phyloP scores from a whole-genome alignment of 1,140 invertebrate species.

The Metaphire vulgaris region DNA sequence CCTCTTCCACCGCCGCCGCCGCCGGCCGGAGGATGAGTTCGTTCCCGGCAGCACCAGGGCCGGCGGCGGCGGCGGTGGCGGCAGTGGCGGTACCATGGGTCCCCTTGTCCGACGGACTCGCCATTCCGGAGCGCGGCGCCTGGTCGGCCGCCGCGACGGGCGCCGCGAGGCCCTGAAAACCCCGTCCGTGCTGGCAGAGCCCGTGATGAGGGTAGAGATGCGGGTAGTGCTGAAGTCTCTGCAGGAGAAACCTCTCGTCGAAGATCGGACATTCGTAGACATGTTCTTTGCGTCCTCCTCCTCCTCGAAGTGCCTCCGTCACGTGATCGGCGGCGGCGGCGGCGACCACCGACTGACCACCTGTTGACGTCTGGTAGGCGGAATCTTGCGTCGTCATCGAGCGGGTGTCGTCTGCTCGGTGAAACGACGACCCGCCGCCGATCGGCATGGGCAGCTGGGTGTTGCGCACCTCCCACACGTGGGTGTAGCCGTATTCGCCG shows the following conservation, averaged over 20 bases:
- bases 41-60: too few relatives aligned
- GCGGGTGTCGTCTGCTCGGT: background rate
- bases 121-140: background rate
- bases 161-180: too few relatives aligned
- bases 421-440: background rate
- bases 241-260: background rate
- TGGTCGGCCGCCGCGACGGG: background rate
- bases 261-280: background rate
- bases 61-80: too few relatives aligned
- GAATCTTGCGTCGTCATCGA: background rate
- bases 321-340: background rate
- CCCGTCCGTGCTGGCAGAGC: background rate
- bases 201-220: background rate
- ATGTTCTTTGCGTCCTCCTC: background rate
- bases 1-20: background rate
- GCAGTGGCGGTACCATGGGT: background rate
- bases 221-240: background rate
- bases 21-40: background rate
- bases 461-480: constrained; percentile 22
- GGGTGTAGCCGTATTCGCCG: constrained; percentile 20
- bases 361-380: background rate
- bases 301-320: background rate
- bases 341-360: background rate
- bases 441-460: constrained; percentile 11
- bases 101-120: background rate